Base-by-base conservation (phyloP, 2,888 invertebrate species). In the Drosophila meridiana region DNA sequence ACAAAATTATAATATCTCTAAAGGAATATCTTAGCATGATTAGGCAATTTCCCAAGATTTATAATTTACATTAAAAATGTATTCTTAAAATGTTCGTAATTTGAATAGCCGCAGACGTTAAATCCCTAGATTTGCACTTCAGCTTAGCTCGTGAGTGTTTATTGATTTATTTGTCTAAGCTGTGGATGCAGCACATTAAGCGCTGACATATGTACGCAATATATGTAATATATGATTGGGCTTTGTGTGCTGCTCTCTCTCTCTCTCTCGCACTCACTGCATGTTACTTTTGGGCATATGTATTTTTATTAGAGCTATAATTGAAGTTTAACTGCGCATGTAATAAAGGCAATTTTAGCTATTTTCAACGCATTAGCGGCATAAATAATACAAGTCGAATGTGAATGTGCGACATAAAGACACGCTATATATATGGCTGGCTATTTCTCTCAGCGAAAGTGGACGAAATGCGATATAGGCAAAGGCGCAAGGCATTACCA, bases 261-360 rank as follows among this genome's bases (percentile, higher is more conserved):
- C 8, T 1, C n/a, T 2, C 43, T 2, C 42, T 13, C 5, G 0
- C 4, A 0, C 28, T 13, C 47, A 28, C 47, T 13, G 2, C 6
- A 3, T 68, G 9, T 8, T n/a, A 70, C 70, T 66, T 63, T 62
- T 61, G 48, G 75, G 69, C 70, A 65, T 76, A 82, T 87, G 78
- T 80, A 68, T 80, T 89, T 83, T 86, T 83, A 83, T 81, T 82
- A 82, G 72, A 76, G 73, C 61, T 73, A 69, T 89, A 91, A 91
- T 91, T 89, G 89, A 83, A 87, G 84, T 89, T 90, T 84, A 91
- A 91, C 91, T 84, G 90, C 87, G 87, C 90, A 89, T 90, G 83
- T 91, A 91, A 91, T 91, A 90, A 91, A 91, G 83, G 85, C 85
- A 84, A 91, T 91, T 91, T 87, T 62, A 83, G 89, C 80, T 83